Evolutionary conservation across 2,113 vertebrate species (phyloP), one percentile per base, ranked within the genome.

Genomic region (Mobula hypostoma): DNA sequence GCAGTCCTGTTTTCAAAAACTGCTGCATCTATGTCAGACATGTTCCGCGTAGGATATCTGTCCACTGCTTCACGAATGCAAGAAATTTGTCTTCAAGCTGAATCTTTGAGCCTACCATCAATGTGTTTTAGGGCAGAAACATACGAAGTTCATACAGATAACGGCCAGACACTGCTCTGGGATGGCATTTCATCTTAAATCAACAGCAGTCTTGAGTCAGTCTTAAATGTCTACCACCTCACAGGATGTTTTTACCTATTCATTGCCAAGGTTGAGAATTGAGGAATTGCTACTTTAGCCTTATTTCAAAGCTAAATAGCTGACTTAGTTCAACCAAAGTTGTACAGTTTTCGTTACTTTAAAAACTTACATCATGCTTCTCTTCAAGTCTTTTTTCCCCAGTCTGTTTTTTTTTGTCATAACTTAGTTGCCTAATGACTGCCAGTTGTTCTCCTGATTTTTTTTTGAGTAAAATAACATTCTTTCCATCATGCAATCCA

Each of bases 301-400:
- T 63, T 58, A 63, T 63, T n/a, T 88, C 83, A 8, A 88, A 27
- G 48, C 58, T 85, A 85, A 85, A 58, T 85, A 85, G 11, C 83
- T 63, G 58, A 58, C 82, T 85, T 29, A 88, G 48, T 15, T 83
- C 56, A 87, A 61, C 83, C 27, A 12, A 29, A 87, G 27, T 56
- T n/a, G 19, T 29, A n/a, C 15, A 7, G 56, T 58, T 63, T 88
- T 29, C n/a, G 61, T 63, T 88, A 87, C 58, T 88, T n/a, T 63
- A 61, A 87, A 87, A 56, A 29, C 83, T 29, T 63, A 8, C 58
- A 63, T 88, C 83, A 88, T 14, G 58, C 61, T 88, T 63, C 56
- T 56, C 83, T 88, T 88, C 83, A 88, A 63, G 83, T 61, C 83
- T 88, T 87, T 48, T 48, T 61, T 56, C 61, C 61, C 58, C 83